A percentile compares a stretch with the other conserved stretches of the same genome.
phyloP scores from a whole-genome alignment of 30 jellyfish, hydroid and myxozoan genomes.

The Morbakka virulenta region DNA sequence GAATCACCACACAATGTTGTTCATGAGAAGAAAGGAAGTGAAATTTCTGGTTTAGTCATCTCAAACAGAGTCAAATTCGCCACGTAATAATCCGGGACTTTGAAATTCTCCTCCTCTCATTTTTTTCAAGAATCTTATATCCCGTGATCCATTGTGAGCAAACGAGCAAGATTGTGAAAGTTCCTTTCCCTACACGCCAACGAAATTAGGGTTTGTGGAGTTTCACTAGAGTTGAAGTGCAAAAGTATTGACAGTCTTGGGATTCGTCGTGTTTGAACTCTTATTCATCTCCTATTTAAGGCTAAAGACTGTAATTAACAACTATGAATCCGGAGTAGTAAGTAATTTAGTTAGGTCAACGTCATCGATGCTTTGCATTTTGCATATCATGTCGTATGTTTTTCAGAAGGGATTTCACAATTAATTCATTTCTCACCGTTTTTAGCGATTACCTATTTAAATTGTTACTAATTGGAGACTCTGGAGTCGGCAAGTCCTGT shows the following conservation, averaged over 20 bases:
- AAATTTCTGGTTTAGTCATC: too few species aligned
- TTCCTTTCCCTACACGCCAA: conserved; percentile 61
- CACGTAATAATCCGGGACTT: conserved; percentile 89
- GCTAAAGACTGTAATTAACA: background rate
- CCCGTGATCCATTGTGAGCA: conserved; percentile 61
- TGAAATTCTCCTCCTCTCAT: background rate
- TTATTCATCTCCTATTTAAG: background rate
- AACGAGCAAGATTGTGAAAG: conserved; percentile 58
- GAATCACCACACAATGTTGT: too few species aligned
- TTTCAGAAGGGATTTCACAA: background rate
- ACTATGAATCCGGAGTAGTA: conserved; percentile 96
- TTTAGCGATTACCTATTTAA: conserved; percentile 95
- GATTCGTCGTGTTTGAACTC: background rate
- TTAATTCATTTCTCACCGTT: background rate
- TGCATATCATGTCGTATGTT: background rate
- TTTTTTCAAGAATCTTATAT: conserved; percentile 10
- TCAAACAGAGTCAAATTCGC: too few species aligned
- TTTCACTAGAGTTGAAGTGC: background rate
- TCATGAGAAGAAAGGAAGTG: too few species aligned
- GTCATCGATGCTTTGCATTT: background rate
- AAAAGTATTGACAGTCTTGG: background rate
- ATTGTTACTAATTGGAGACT: conserved; percentile 96
- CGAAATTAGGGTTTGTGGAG: conserved; percentile 35
- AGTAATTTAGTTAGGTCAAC: conserved; percentile 23
- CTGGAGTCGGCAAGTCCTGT: conserved; percentile 99